These are phyloP conservation scores for Achatina immaculata DNA, from an alignment of 1,140 invertebrate genomes.

Conservation along the genomic window DNA sequence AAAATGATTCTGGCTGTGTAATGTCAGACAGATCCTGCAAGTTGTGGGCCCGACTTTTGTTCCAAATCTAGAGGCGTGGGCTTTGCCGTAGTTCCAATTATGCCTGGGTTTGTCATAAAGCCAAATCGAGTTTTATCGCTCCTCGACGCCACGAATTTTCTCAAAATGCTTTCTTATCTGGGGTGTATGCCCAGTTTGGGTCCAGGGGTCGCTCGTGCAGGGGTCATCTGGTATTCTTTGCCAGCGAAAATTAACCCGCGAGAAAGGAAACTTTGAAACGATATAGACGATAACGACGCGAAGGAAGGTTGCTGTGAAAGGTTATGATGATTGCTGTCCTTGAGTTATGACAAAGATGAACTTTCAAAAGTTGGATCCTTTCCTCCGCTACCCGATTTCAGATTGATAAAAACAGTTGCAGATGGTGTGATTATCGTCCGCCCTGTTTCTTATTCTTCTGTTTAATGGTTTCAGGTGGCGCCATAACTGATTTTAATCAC, in stretches of 20 bases:
- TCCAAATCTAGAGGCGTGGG: too few species aligned
- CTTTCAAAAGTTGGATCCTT: background rate
- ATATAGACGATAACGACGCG: background rate
- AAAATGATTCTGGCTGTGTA: too few species aligned
- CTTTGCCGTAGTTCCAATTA: too few species aligned
- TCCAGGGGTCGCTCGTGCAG: conserved; percentile 21
- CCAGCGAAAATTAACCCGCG: background rate
- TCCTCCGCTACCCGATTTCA: background rate
- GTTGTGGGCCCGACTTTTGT: too few species aligned
- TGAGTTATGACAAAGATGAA: conserved; percentile 25
- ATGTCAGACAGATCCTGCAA: too few species aligned
- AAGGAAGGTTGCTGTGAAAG: background rate
- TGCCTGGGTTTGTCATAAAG: conserved; percentile 12
- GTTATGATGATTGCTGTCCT: conserved; percentile 18
- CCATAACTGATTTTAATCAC: too few species aligned
- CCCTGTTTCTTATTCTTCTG: too few species aligned
- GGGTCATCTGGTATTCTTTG: conserved; percentile 5
- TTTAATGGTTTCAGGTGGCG: too few species aligned
- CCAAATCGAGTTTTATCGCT: conserved; percentile 12
- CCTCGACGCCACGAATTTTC: background rate
- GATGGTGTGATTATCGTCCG: background rate
- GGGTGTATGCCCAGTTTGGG: background rate
- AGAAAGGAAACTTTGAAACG: background rate
- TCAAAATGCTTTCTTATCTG: conserved; percentile 12
- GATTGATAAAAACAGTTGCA: background rate